Evolutionary conservation across 1,140 invertebrate genomes (phyloP).

Genomic region (Drosophila albomicans): DNA sequence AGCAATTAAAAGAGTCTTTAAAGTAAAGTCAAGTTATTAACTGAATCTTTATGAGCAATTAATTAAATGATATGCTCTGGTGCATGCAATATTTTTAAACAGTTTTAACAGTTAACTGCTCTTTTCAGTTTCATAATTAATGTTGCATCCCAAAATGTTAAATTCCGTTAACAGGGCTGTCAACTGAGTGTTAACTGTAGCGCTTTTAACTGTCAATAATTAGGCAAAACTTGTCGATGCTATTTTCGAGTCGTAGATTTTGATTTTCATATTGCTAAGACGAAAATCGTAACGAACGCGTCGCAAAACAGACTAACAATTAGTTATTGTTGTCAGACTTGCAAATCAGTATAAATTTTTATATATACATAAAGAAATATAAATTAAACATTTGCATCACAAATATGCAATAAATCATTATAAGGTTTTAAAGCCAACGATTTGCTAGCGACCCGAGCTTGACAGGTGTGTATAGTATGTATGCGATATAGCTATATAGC

Average conservation of each 20-base stretch:
- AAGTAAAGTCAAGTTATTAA: no score
- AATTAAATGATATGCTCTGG: no score
- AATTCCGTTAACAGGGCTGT: neutral
- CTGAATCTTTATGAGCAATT: no score
- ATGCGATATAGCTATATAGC: neutral
- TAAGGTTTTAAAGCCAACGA: neutral
- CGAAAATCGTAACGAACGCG: conserved; percentile 1
- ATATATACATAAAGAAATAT: conserved; percentile 10
- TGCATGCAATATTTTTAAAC: no score
- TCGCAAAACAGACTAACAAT: conserved; percentile 45
- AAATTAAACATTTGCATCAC: conserved; percentile 40
- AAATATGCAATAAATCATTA: conserved; percentile 62
- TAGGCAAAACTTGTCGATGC: neutral
- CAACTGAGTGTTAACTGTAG: neutral
- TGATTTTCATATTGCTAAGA: conserved; percentile 8
- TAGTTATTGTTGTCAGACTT: conserved; percentile 51
- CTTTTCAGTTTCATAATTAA: no score
- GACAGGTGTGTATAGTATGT: conserved; percentile 11
- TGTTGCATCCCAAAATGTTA: neutral
- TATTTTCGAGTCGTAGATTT: neutral
- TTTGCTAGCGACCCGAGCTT: conserved; percentile 2
- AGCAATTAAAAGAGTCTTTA: no score
- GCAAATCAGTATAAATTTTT: neutral
- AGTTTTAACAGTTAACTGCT: no score
- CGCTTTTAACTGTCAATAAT: conserved; percentile 7